Base-by-base conservation (phyloP, 2,113 vertebrate genomes). In the Prunella fulvescens region DNA sequence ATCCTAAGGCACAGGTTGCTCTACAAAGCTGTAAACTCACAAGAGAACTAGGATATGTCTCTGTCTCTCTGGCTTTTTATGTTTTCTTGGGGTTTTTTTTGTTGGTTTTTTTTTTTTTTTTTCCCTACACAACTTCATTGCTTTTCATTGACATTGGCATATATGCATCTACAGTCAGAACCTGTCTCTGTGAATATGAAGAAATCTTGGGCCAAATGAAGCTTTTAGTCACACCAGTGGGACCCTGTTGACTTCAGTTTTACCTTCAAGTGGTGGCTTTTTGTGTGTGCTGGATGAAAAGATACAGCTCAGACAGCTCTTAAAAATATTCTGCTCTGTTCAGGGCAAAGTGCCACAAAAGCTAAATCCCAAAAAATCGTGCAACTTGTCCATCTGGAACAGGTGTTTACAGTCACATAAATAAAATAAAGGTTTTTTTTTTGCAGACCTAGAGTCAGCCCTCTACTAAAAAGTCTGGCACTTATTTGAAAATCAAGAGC, bases 341-440 rank as follows among this genome's bases (percentile, higher is more conserved):
- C 67, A 90, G 67, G 72, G 85, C 85, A 88, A 92, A 90, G 51
- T 90, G 74, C 79, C 79, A 94, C 56, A 74, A 78, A 94, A 95
- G 67, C 39, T 72, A 81, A 92, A 94, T 88, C 12, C 40, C 53
- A 45, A 88, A 86, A 67, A 90, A 79, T 74, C 31, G 19, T 47
- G 40, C 81, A 90, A 95, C 91, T 86, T 96, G 70, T 79, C 88
- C 92, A 92, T 79, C 92, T 95, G 90, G 85, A 96, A 86, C 82
- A 94, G 80, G 92, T 90, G 57, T 84, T 93, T 95, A 57, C 37
- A 90, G 50, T 78, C 76, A 90, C 86, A 81, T 78, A 96, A 95
- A 94, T 81, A 93, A 95, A 92, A 77, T 64, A 78, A 86, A 95
- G 50, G 50, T 54, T 45, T 14, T 10, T 35, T 89, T 58, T 88